Base-by-base conservation (phyloP, 2,113 vertebrate species). In the Leptobrachium ailaonicum region DNA sequence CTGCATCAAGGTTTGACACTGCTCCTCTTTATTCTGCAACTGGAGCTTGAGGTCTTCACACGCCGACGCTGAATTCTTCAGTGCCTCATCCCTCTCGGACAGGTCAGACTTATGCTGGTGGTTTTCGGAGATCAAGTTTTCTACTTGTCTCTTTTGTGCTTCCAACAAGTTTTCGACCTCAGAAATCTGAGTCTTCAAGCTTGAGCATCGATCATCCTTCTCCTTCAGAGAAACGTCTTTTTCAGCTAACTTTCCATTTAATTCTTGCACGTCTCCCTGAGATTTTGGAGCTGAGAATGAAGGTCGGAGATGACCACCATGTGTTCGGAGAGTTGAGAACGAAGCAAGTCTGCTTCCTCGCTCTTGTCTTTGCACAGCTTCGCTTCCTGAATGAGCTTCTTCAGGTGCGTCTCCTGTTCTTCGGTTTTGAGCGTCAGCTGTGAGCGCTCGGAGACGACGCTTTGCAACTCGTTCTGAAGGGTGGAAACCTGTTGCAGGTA, bases 291-390 rank as follows among this genome's bases (percentile, higher is more conserved):
- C 74, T 92, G 90, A 67, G 4, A 78, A 0, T 94, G 90, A 74
- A 95, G 88, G 82, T 88, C 82, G 79, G 87, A 87, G 83, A 93
- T 91, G 56, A 87, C 83, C 67, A 91, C 89, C 85, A 91, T 86
- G 83, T 92, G 90, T 86, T 90, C 90, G 84, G 86, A 85, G 82
- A 92, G 85, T 82, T 91, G 88, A 79, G 87, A 78, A 85, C 89
- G 90, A 74, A 91, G 87, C 11, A 88, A 71, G 44, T 87, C 87
- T 41, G 85, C 89, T 53, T 94, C 91, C 41, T 89, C 88, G 62
- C 84, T 85, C 76, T 87, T 92, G 77, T 91, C 86, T 83, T 88
- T 88, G 7, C 93, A 14, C 62, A 88, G 73, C 77, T 86, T 85
- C 74, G 91, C 77, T 20, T 92, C 90, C 73, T 91, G 88, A 12